Conservation (phyloP, 2,113 vertebrate genomes). For the Anhinga rufa region DNA sequence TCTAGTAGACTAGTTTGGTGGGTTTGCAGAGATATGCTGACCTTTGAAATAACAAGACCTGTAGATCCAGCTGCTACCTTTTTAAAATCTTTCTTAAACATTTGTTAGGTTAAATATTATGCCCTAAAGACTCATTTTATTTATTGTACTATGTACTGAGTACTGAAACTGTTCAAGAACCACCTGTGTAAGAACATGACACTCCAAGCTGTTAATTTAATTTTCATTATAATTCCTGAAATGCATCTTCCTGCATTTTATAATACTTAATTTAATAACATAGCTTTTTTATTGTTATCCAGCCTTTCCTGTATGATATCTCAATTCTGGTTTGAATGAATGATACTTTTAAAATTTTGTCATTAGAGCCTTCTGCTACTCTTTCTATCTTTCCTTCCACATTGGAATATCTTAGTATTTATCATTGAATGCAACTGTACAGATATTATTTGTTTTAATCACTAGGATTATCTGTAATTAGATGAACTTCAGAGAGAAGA, state of each 20-base stretch:
- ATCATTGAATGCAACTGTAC: not conserved
- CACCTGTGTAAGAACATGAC: not conserved
- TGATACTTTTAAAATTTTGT: not conserved
- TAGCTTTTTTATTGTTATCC: not conserved
- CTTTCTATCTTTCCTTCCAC: not conserved
- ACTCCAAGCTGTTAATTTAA: not conserved
- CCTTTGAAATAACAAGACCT: not conserved
- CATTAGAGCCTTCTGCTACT: not conserved
- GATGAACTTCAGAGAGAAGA: not conserved
- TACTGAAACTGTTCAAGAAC: not conserved
- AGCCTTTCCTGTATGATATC: not conserved
- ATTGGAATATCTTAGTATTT: not conserved
- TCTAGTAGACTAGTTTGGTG: not conserved
- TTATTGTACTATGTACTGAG: not conserved
- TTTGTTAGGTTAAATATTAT: not conserved
- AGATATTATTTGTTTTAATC: not conserved
- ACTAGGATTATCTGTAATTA: not conserved
- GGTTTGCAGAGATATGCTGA: not conserved
- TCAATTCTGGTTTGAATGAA: not conserved
- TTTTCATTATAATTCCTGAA: not conserved
- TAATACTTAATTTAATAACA: not conserved
- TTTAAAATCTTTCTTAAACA: not conserved
- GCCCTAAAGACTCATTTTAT: not conserved
- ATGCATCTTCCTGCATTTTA: not conserved
- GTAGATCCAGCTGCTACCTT: not conserved